These are phyloP conservation scores for Python bivittatus DNA, from an alignment of 2,113 vertebrate genomes.

Conservation along the genomic window DNA sequence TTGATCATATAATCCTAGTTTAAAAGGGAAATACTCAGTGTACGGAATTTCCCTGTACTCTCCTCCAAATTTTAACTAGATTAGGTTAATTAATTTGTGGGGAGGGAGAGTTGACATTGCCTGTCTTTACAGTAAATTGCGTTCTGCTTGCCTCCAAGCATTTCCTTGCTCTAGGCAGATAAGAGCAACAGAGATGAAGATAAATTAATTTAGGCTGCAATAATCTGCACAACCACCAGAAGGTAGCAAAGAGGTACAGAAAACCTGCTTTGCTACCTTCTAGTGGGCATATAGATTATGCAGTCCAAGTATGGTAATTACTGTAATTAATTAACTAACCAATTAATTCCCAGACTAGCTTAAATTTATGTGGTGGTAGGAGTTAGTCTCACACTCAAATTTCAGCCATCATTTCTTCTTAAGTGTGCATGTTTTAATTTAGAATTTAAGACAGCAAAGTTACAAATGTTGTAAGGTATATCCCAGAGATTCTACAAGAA, in stretches of 20 bases:
- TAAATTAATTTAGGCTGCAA: conserved; percentile 43
- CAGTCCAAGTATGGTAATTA: neutral
- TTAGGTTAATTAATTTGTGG: conserved; percentile 17
- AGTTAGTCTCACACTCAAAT: conserved; percentile 32
- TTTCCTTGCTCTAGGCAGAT: conserved; percentile 25
- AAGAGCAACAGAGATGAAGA: conserved; percentile 44
- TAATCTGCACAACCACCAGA: neutral
- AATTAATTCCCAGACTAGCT: neutral
- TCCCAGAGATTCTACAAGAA: neutral
- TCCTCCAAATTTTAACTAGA: conserved; percentile 60
- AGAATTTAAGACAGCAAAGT: neutral
- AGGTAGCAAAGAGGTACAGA: neutral
- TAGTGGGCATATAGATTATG: neutral
- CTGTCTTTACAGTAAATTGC: conserved; percentile 39
- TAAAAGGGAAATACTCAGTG: conserved; percentile 70
- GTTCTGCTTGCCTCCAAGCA: conserved; percentile 53
- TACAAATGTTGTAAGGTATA: neutral
- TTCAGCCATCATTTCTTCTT: neutral
- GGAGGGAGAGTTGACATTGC: conserved; percentile 61
- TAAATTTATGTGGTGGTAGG: conserved; percentile 12
- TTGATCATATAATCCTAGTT: conserved; percentile 68
- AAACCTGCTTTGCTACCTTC: neutral
- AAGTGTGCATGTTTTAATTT: neutral
- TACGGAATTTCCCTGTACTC: conserved; percentile 72
- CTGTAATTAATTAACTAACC: neutral